Evolutionary conservation across 2,797 vertebrate species (phyloP), one percentile per base, ranked within the genome.

Genomic region (Fratercula arctica): DNA sequence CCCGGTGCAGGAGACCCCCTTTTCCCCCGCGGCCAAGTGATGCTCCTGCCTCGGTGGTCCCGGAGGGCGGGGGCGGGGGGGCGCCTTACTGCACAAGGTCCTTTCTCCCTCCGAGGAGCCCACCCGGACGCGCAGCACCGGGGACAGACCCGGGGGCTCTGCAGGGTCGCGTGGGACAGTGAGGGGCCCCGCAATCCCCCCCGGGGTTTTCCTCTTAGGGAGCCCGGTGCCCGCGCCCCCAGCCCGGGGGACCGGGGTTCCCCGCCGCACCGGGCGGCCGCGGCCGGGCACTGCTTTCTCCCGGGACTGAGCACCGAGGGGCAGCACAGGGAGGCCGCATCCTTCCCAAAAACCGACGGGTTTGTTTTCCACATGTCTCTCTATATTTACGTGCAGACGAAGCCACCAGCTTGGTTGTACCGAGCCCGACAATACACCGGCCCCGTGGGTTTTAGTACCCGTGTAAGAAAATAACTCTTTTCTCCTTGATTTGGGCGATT

Each of bases 171-270:
- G 4, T 3, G 31, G 28, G 4, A 68, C 50, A 8, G 2, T 10
- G 17, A 4, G 54, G 6, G 9, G 45, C 1, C 3, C 29, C 35
- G 3, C 23, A 10, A 0, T 1, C 1, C 7, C 8, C 26, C 19
- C 4, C 3, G 9, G 14, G 19, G 1, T 45, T 64, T 72, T 48
- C 11, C 28, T 17, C 33, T 46, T 4, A 1, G 5, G 7, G 3
- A 20, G 0, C 7, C 14, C 8, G 1, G 13, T 39, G 16, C n/a
- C 59, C 41, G 6, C 63, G 35, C 4, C 18, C 33, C 6, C 59
- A 13, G 17, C 16, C 28, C 61, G 11, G 26, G 29, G 46, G 9
- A 39, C 24, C 3, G 24, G 19, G 28, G 11, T 48, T 41, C 24
- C 43, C 33, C 33, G 11, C 29, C 29, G 31, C 59, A 25, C 12